Base-by-base conservation (phyloP, 2,888 invertebrate genomes). In the Bellardia pandia region DNA sequence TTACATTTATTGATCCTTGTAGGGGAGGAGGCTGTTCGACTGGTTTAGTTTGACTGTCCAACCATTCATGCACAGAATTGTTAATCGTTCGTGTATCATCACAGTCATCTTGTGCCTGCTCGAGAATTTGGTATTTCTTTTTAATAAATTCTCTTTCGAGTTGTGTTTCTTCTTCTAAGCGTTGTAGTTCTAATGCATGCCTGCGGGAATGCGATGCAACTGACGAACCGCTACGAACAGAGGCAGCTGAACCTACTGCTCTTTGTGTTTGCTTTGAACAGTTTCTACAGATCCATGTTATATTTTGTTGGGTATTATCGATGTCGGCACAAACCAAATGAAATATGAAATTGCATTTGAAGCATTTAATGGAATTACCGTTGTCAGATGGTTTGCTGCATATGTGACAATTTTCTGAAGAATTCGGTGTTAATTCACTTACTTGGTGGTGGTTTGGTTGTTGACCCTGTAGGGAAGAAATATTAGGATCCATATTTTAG, bases 381-480 rank as follows among this genome's bases (percentile, higher is more conserved):
- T 69, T 13, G 37, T 78, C 71, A 3, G 23, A 7, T 40, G 64
- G 66, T 8, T 64, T 66, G 7, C 56, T 64, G 76, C 76, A 64
- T 51, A 66, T 79, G n/a, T 62, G 7, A 14, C 79, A 79, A 14
- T 69, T 78, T 9, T 5, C 4, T 13, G 69, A 9, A 68, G 68
- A 37, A 14, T 37, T 23, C 6, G 30, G 4, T 42, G 23, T 30
- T 8, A 2, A 51, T 56, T 69, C 58, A 13, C 7, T 68, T 78
- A n/a, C 13, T 64, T 62, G 53, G 11, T 14, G 58, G 5, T 6
- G 42, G 9, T 53, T 40, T 62, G 56, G 79, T 72, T 42, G 53
- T 80, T 80, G 79, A 80, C 62, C 60, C 71, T 64, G 79, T 80
- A 53, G 42, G 68, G 77, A 71, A 53, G 77, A 30, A 77, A 42